Evolutionary conservation across 2,888 invertebrate genomes (phyloP), one percentile per base, ranked within the genome.

Genomic region (Drosophila incognita): DNA sequence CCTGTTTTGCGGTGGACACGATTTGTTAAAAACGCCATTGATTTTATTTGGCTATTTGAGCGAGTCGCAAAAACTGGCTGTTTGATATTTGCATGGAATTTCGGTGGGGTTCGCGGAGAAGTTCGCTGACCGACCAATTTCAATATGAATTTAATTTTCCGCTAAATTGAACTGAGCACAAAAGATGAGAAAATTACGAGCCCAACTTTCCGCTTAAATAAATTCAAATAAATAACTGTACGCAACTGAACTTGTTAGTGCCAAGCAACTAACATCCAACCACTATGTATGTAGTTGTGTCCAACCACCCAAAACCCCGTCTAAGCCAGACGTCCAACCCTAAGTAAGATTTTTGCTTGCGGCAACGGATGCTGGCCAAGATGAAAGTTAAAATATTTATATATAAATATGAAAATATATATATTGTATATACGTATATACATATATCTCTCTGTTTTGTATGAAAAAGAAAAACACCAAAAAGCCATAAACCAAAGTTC

Each of bases 81-180:
- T 69, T 76, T 72, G 78, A 77, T 76, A 77, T 77, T 65, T 68
- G 71, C 69, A 69, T 63, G 65, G 56, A 60, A 67, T 60, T 78
- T 82, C 27, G 66, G 51, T 64, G 52, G 69, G 27, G n/a, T 27
- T 8, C 46, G 67, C 66, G 69, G 65, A 62, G 70, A 59, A 69
- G 79, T 68, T 74, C 74, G 77, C 73, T 81, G 84, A 84, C 79
- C 84, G 79, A 67, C 75, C 69, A 79, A 83, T 74, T 83, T 83
- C 77, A 81, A 83, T 83, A 83, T 83, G 82, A 80, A 83, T 83
- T 83, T 75, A 83, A 83, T 83, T 83, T 83, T 83, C 83, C 83
- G 70, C 82, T 69, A 83, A 83, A 83, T 83, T 83, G 79, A 79
- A 74, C 81, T 72, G 81, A 76, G 75, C 81, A 79, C 75, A 74